Percentiles rank a stretch among this genome's conserved stretches.
These are phyloP conservation scores for Ashinkailepas kermadecensis DNA, from an alignment of 2,888 invertebrate species.

Conservation along the genomic window DNA sequence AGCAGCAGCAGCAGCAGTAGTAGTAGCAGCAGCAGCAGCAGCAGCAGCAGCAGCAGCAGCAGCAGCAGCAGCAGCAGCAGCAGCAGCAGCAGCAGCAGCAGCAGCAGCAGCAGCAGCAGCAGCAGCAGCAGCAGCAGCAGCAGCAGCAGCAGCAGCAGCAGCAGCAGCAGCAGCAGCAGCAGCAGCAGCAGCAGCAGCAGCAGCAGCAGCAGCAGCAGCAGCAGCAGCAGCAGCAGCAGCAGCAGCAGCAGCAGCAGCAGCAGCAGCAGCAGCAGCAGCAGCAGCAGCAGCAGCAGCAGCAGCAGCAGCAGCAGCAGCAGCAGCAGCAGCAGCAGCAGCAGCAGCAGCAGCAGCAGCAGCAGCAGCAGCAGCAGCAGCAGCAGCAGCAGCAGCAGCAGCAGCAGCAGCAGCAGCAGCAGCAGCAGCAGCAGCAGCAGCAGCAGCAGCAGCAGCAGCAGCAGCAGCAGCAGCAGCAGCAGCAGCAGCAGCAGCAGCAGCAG, in stretches of 20 bases:
- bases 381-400: background rate
- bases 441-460: background rate
- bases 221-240: background rate
- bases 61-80: background rate
- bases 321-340: background rate
- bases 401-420: background rate
- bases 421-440: background rate
- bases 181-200: background rate
- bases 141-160: background rate
- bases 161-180: background rate
- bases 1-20: background rate
- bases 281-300: background rate
- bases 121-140: background rate
- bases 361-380: slow-evolving; percentile 6
- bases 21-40: background rate
- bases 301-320: background rate
- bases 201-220: background rate
- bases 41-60: slow-evolving; percentile 10
- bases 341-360: background rate
- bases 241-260: background rate
- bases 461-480: slow-evolving; percentile 2
- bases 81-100: background rate
- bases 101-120: background rate
- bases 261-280: background rate
- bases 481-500: background rate